Percentiles rank a stretch among this genome's conserved stretches.
Conservation (phyloP, 2,797 vertebrate species). For the Lepilemur septentrionalis region DNA sequence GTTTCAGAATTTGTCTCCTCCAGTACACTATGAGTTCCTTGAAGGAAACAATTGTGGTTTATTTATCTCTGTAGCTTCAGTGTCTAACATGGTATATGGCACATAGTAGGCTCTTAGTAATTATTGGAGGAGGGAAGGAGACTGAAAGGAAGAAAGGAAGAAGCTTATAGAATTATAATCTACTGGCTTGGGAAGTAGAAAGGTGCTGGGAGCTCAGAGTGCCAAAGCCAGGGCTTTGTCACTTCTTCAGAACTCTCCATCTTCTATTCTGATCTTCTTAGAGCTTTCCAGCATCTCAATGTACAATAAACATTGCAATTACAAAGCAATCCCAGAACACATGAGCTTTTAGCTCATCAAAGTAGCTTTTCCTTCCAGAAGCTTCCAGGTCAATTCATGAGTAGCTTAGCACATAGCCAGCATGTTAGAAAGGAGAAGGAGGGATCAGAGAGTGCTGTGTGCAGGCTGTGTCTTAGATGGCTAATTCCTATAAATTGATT, state of each 20-base stretch:
- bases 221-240: neutral
- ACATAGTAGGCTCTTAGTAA: neutral
- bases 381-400: neutral
- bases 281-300: neutral
- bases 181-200: neutral
- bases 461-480: slow-evolving; percentile 17
- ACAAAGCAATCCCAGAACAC: neutral
- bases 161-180: neutral
- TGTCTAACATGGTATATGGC: neutral
- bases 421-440: neutral
- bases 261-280: neutral
- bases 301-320: slow-evolving; percentile 7
- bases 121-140: slow-evolving; percentile 12
- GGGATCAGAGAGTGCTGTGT: neutral
- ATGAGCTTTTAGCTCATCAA: neutral
- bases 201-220: neutral
- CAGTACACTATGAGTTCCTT: neutral
- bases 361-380: slow-evolving; percentile 23
- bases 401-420: neutral
- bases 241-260: neutral
- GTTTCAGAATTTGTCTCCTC: slow-evolving; percentile 40
- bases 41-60: neutral
- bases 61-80: slow-evolving; percentile 19
- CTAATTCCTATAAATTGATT: slow-evolving; percentile 18
- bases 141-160: neutral